Base-by-base conservation (phyloP, 2,888 invertebrate genomes). In the Endotricha flammealis region DNA sequence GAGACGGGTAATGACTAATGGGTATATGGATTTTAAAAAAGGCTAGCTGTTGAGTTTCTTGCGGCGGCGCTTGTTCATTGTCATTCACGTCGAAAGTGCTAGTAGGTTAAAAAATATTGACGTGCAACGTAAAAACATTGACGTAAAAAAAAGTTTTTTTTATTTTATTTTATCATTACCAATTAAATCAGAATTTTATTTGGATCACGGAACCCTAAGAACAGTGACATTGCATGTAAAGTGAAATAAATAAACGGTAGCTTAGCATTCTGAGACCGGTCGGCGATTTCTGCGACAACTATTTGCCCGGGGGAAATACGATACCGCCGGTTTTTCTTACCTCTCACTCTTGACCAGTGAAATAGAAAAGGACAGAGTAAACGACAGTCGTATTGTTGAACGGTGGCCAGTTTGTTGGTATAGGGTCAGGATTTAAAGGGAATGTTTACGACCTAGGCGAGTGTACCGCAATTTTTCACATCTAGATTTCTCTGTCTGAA, bases 401-500 rank as follows among this genome's bases (percentile, higher is more conserved):
- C 7, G 20, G 6, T 6, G 20, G n/a, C 6, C 2, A n/a, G 3
- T 20, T 6, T 20, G n/a, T 20, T 4, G 20, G 20, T 20, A 20
- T n/a, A 11, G 17, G 38, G 33, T 30, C 31, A 39, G 40, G 45
- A 43, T 48, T 48, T 48, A 46, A 50, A 46, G 36, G 48, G 41
- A 43, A 47, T 47, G 50, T 50, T 50, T 50, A 50, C 47, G 50
- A 44, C 37, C 40, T 44, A 33, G 48, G 33, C 37, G 36, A 41
- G 36, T 46, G 48, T 39, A 44, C 44, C 38, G 41, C 46, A 42
- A 50, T 48, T 48, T 48, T 46, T 48, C 46, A 50, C 41, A 24
- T 39, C 32, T 39, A 43, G 47, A 44, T 49, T 45, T 47, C 38
- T 44, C 42, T 42, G 44, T 49, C 44, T 22, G 41, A 11, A 29